phyloP scores from a whole-genome alignment of 1,140 invertebrate genomes.

The Drosophila pallidifrons region DNA sequence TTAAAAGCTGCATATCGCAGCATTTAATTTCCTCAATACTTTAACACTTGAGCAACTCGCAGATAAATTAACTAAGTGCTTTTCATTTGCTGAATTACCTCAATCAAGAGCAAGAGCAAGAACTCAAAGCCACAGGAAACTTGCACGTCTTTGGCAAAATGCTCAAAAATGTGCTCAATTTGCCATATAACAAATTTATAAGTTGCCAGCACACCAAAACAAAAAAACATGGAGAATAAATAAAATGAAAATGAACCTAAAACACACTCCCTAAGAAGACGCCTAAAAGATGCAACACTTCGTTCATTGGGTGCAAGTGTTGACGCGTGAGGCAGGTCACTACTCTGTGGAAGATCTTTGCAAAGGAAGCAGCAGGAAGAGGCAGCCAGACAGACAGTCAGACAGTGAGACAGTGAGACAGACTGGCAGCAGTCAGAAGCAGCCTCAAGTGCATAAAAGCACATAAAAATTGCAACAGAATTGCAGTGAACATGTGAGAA shows the following conservation, averaged over 20 bases:
- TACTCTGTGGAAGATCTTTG: not conserved
- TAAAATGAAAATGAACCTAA: too few species aligned
- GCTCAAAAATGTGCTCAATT: conserved; percentile 64
- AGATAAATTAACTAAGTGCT: conserved; percentile 31
- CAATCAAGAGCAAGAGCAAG: conserved; percentile 6
- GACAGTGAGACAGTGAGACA: not conserved
- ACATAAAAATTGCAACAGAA: conserved; percentile 75
- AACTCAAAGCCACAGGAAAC: conserved; percentile 10
- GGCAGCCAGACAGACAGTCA: too few species aligned
- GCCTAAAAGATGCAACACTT: conserved; percentile 62
- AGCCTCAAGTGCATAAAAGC: conserved; percentile 64
- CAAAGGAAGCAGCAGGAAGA: too few species aligned
- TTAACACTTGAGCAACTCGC: not conserved
- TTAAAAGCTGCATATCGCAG: not conserved
- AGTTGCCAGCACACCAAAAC: conserved; percentile 27
- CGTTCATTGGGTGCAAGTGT: conserved; percentile 53
- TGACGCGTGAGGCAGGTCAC: conserved; percentile 32
- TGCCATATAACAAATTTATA: conserved; percentile 62
- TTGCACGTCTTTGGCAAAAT: conserved; percentile 25
- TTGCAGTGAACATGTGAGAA: conserved; percentile 65
- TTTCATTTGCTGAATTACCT: conserved; percentile 38
- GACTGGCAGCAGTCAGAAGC: conserved; percentile 3
- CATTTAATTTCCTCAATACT: not conserved
- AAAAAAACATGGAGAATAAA: not conserved
- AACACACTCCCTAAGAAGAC: conserved; percentile 12